phyloP scores from a whole-genome alignment of 1,140 invertebrate species.

The Drosophila sulfurigaster region DNA sequence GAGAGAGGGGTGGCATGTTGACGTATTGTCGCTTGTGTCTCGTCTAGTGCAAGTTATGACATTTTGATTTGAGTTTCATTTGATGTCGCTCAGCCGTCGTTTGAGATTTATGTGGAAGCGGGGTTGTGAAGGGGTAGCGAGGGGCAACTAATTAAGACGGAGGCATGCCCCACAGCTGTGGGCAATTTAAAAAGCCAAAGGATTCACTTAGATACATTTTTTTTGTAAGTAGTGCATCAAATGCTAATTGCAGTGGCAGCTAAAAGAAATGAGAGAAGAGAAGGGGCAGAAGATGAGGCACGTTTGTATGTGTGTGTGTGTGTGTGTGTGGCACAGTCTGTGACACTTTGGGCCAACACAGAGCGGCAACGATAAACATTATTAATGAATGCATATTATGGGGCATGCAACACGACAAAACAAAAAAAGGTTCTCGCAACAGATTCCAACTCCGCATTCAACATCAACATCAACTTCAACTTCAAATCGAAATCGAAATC shows the following conservation, averaged over 20 bases:
- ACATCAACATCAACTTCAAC: not conserved
- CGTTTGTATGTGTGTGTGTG: not conserved
- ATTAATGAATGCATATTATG: slow-evolving; percentile 76
- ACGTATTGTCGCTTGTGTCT: slow-evolving; percentile 80
- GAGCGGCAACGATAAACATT: slow-evolving; percentile 66
- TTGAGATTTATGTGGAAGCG: slow-evolving; percentile 12
- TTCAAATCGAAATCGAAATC: slow-evolving; percentile 44
- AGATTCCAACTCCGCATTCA: slow-evolving; percentile 24
- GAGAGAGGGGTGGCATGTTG: slow-evolving; percentile 50
- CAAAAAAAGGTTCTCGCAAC: slow-evolving; percentile 63
- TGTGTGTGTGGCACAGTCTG: not conserved
- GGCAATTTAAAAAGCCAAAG: slow-evolving; percentile 23
- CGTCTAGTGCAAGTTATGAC: slow-evolving; percentile 70
- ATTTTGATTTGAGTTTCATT: slow-evolving; percentile 80
- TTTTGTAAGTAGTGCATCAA: slow-evolving; percentile 4
- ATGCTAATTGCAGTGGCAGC: slow-evolving; percentile 27
- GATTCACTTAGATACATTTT: not conserved
- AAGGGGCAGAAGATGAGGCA: not conserved
- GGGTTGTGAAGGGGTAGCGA: not conserved
- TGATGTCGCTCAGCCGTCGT: slow-evolving; percentile 75
- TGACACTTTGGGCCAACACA: slow-evolving; percentile 25
- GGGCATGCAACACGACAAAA: slow-evolving; percentile 47
- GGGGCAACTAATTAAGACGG: slow-evolving; percentile 46
- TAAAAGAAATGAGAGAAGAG: no score
- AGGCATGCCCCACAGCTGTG: slow-evolving; percentile 32